These are phyloP conservation scores for Pangasius macronema DNA, from an alignment of 2,797 vertebrate genomes.

Conservation along the genomic window DNA sequence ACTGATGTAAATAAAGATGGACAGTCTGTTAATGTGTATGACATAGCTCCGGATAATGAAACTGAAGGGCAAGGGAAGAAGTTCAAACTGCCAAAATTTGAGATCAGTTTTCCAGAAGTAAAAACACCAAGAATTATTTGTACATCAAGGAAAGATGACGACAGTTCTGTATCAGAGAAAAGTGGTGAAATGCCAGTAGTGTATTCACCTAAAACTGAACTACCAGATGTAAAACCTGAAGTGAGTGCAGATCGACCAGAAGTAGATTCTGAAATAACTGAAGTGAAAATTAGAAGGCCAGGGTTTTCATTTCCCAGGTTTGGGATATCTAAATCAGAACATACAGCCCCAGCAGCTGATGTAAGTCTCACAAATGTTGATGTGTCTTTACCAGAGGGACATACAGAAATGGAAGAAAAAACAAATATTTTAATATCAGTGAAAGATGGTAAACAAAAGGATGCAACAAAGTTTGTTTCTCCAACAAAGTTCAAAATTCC, in stretches of 20 bases:
- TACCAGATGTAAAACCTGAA: slow-evolving; percentile 26
- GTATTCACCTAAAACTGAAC: slow-evolving; percentile 38
- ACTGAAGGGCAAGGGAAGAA: slow-evolving; percentile 36
- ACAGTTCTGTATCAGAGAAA: slow-evolving; percentile 47
- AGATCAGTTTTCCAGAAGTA: slow-evolving; percentile 56
- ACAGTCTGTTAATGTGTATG: slow-evolving; percentile 8
- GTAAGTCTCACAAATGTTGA: slow-evolving; percentile 37
- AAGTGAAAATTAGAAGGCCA: slow-evolving; percentile 39
- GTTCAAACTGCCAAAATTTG: slow-evolving; percentile 64
- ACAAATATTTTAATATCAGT: slow-evolving; percentile 46
- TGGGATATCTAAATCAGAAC: slow-evolving; percentile 16
- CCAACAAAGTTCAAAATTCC: slow-evolving; percentile 59
- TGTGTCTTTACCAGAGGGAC: slow-evolving; percentile 35
- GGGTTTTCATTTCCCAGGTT: slow-evolving; percentile 37
- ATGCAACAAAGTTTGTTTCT: slow-evolving; percentile 61
- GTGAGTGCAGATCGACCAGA: slow-evolving; percentile 1
- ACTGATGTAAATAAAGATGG: neutral
- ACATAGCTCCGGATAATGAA: slow-evolving; percentile 20
- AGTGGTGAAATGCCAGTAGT: slow-evolving; percentile 36
- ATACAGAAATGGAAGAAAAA: slow-evolving; percentile 31
- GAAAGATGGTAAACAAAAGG: slow-evolving; percentile 36
- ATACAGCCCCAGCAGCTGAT: slow-evolving; percentile 44
- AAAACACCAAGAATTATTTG: slow-evolving; percentile 39
- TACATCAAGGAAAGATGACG: slow-evolving; percentile 41
- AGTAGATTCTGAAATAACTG: slow-evolving; percentile 22